Conservation (phyloP, 1,140 invertebrate species). For the Pseudomyrmex flavicornis region DNA sequence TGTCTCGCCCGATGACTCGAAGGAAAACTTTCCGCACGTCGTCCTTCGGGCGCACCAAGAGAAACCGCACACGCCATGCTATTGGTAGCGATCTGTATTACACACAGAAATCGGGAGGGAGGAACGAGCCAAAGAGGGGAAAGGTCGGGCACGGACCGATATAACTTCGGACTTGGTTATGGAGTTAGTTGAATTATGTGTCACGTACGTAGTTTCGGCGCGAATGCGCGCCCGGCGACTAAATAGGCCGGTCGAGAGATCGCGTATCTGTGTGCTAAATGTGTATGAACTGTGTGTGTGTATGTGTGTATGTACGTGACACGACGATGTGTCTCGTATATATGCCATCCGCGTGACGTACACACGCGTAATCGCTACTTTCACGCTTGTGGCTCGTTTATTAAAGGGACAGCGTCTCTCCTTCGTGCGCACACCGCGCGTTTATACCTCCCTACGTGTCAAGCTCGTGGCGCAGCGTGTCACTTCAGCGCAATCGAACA, state of each 20-base stretch:
- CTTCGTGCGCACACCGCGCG: neutral
- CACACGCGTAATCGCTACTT: constrained; percentile 46
- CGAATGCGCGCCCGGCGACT: constrained; percentile 62
- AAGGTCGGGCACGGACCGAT: constrained; percentile 47
- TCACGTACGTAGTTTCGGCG: constrained; percentile 73
- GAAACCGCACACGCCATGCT: constrained; percentile 1
- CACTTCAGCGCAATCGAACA: no score
- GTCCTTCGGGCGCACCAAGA: constrained; percentile 12
- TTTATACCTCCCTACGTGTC: neutral
- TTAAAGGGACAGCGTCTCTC: constrained; percentile 33
- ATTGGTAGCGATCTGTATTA: constrained; percentile 34
- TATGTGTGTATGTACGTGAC: neutral
- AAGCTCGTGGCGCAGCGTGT: no score
- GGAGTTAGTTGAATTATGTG: constrained; percentile 78
- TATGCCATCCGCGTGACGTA: neutral
- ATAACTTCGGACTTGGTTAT: constrained; percentile 77
- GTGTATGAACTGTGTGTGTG: neutral
- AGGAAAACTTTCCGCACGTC: constrained; percentile 41
- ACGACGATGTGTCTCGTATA: neutral
- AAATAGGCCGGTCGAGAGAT: constrained; percentile 65
- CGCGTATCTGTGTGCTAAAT: constrained; percentile 6
- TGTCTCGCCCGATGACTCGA: constrained; percentile 47
- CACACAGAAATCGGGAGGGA: constrained; percentile 27
- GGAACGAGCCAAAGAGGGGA: constrained; percentile 20
- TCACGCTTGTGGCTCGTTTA: constrained; percentile 24